These are phyloP conservation scores for Bombyx mori DNA, from an alignment of 1,140 invertebrate genomes.

Conservation along the genomic window ASM3026992v2 NC_085127.1:10074501-10075000, in stretches of 20 bases:
- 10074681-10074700: conserved; percentile 41
- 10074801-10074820: conserved; percentile 26
- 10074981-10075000: no score
- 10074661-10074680: conserved; percentile 23
- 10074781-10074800: not conserved
- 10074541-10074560: conserved; percentile 20
- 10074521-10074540: conserved; percentile 14
- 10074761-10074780: no score
- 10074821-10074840: conserved; percentile 17
- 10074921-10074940: conserved; percentile 39
- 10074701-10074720: not conserved
- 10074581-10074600: conserved; percentile 61
- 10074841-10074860: conserved; percentile 32
- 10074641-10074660: conserved; percentile 69
- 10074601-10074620: conserved; percentile 60
- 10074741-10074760: no score
- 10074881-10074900: conserved; percentile 50
- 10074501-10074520: conserved; percentile 9
- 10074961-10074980: no score
- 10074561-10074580: conserved; percentile 62
- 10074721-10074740: no score
- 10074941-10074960: conserved; percentile 20
- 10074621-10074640: conserved; percentile 68
- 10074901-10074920: conserved; percentile 41
- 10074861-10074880: conserved; percentile 53